phyloP scores from a whole-genome alignment of 2,797 vertebrate species.

The Spea hammondii region DNA sequence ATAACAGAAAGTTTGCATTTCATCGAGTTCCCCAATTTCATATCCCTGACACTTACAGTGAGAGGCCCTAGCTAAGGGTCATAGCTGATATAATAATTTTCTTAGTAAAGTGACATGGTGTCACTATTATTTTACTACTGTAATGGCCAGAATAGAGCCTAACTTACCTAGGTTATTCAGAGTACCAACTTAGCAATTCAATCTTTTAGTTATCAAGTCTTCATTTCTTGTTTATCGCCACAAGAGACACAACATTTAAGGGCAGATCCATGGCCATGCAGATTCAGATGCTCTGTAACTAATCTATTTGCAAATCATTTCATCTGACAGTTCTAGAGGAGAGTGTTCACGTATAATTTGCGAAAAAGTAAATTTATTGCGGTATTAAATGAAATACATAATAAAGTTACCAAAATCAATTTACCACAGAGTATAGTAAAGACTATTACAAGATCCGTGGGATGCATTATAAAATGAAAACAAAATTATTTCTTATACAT shows the following conservation, averaged over 20 bases:
- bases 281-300: neutral
- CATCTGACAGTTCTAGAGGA: neutral
- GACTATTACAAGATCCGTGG: too few relatives aligned
- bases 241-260: neutral
- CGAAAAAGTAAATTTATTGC: constrained; percentile 2
- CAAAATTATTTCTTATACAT: too few relatives aligned
- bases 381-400: neutral
- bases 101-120: neutral
- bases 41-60: too few relatives aligned
- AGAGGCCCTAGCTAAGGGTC: too few relatives aligned
- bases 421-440: neutral
- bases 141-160: neutral
- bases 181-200: neutral
- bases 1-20: too few relatives aligned
- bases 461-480: too few relatives aligned
- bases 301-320: constrained; percentile 9
- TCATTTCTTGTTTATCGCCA: neutral
- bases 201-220: neutral
- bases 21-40: too few relatives aligned
- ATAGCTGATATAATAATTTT: neutral
- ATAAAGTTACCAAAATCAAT: neutral
- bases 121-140: neutral
- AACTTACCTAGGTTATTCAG: neutral
- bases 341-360: neutral
- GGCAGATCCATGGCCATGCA: neutral